phyloP scores from a whole-genome alignment of 2,888 invertebrate species.

The Ochropleura leucogaster region DNA sequence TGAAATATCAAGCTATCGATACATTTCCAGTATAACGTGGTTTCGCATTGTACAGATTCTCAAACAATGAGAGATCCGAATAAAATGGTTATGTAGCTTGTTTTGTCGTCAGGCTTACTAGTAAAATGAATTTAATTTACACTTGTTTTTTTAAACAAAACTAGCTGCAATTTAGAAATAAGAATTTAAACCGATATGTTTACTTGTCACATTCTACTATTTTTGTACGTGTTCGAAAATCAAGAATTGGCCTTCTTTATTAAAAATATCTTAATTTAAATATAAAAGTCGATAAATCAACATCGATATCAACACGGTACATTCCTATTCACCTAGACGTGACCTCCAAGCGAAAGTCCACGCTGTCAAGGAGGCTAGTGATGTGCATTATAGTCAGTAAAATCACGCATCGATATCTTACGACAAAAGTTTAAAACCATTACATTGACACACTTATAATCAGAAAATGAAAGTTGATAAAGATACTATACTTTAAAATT shows the following conservation, averaged over 20 bases:
- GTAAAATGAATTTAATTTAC: neutral
- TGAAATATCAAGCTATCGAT: no score
- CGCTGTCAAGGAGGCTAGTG: conserved; percentile 72
- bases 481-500: conserved; percentile 22
- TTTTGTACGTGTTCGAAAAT: neutral
- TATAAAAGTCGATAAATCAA: neutral
- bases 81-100: no score
- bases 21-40: no score
- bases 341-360: conserved; percentile 83
- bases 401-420: conserved; percentile 48
- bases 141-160: neutral
- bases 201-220: neutral
- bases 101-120: neutral
- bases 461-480: conserved; percentile 57
- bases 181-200: neutral
- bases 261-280: neutral
- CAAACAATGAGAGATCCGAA: no score
- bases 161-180: neutral
- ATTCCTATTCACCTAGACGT: conserved; percentile 71
- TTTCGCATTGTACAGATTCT: no score
- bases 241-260: neutral
- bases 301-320: conserved; percentile 52
- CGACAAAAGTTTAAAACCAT: conserved; percentile 40
- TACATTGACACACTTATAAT: conserved; percentile 51
- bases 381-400: conserved; percentile 66